These are phyloP conservation scores for Pharmacophagus antenor DNA, from an alignment of 2,888 invertebrate species.

Conservation along the genomic window DNA sequence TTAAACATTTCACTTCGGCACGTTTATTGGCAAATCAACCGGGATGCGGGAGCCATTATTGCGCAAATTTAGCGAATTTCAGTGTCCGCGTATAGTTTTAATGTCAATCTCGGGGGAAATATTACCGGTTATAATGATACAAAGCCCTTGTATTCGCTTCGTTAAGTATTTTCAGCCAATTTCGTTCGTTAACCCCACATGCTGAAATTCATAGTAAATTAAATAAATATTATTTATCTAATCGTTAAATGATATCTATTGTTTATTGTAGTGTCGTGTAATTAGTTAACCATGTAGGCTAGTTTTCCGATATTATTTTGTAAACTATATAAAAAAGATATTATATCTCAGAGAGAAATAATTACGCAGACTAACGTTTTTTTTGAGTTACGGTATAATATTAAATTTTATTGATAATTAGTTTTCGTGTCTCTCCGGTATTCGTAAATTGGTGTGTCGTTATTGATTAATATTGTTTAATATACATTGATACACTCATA, in stretches of 20 bases:
- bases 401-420: no score
- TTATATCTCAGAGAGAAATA: no score
- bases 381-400: no score
- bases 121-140: constrained; percentile 66
- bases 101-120: constrained; percentile 55
- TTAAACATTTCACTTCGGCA: constrained; percentile 65
- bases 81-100: constrained; percentile 55
- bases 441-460: no score
- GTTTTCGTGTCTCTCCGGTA: no score
- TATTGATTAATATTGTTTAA: no score
- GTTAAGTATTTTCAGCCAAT: constrained; percentile 46
- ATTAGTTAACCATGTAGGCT: no score
- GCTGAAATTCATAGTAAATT: not conserved
- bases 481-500: no score
- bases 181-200: constrained; percentile 28
- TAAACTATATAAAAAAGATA: no score
- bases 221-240: not conserved
- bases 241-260: not conserved
- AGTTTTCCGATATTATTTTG: no score
- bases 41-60: constrained; percentile 56
- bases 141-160: constrained; percentile 55
- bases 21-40: constrained; percentile 64
- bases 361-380: no score
- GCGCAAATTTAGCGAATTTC: constrained; percentile 57
- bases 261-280: not conserved